A percentile compares a stretch with the other conserved stretches of the same genome.
Evolutionary conservation across 1,140 invertebrate species (phyloP).

Genomic region (Camponotus pennsylvanicus): DNA sequence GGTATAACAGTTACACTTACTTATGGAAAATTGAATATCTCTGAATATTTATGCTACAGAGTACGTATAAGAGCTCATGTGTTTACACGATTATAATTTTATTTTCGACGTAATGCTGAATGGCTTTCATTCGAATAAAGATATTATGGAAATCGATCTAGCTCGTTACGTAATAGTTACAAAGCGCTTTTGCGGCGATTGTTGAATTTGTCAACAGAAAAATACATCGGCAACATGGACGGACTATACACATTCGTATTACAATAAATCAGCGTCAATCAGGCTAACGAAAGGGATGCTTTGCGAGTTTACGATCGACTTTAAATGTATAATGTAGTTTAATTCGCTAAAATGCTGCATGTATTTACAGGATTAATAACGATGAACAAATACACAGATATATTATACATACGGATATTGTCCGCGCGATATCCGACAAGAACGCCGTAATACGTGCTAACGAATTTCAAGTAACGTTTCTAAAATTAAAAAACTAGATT

Average conservation of each 20-base stretch:
- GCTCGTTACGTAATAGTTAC: constrained; percentile 5
- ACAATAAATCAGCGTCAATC: constrained; percentile 30
- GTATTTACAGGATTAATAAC: constrained; percentile 69
- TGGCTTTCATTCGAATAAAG: neutral
- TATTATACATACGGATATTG: constrained; percentile 39
- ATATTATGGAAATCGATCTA: constrained; percentile 9
- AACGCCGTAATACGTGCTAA: neutral
- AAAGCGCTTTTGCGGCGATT: neutral
- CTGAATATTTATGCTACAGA: constrained; percentile 61
- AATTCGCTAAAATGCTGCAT: constrained; percentile 68
- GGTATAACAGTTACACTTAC: constrained; percentile 72
- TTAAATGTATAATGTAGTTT: constrained; percentile 47
- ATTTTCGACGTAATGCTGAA: neutral
- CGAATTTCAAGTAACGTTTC: constrained; percentile 15
- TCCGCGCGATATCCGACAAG: constrained; percentile 10
- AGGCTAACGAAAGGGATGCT: constrained; percentile 38
- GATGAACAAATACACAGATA: neutral
- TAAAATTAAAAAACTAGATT: constrained; percentile 22
- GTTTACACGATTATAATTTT: neutral
- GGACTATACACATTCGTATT: constrained; percentile 70
- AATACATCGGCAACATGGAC: constrained; percentile 69
- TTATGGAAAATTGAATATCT: constrained; percentile 54
- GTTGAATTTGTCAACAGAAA: constrained; percentile 16
- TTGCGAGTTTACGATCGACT: constrained; percentile 44
- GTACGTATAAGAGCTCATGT: constrained; percentile 26